phyloP scores from a whole-genome alignment of 1,140 invertebrate species.

The Atta cephalotes region DNA sequence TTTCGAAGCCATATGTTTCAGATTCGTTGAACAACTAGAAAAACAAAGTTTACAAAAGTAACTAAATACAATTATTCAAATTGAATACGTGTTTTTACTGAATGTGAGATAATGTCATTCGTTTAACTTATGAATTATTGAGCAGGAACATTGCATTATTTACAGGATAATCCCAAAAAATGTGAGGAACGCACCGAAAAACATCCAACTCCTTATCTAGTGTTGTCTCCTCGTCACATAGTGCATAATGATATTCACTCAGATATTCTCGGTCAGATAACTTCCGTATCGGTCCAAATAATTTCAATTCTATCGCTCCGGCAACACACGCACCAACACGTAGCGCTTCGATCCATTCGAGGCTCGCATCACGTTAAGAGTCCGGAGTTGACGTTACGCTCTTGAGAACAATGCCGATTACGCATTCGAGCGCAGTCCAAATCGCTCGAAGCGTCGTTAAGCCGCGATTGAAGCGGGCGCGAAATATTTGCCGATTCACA shows the following conservation, averaged over 20 bases:
- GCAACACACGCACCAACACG: constrained; percentile 56
- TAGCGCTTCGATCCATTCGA: constrained; percentile 46
- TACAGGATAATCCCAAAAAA: not conserved
- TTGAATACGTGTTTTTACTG: not conserved
- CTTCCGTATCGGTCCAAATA: constrained; percentile 15
- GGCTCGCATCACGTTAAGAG: constrained; percentile 37
- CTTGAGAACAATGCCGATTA: not conserved
- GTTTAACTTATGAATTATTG: not conserved
- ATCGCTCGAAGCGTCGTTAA: not conserved
- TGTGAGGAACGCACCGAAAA: constrained; percentile 29
- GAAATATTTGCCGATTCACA: constrained; percentile 10
- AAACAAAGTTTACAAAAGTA: not conserved
- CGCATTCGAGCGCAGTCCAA: not conserved
- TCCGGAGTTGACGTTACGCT: constrained; percentile 3
- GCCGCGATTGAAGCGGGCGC: no score
- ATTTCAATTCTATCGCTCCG: constrained; percentile 38
- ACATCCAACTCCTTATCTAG: constrained; percentile 49
- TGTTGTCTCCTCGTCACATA: constrained; percentile 23
- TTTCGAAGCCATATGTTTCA: constrained; percentile 29
- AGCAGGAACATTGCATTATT: not conserved
- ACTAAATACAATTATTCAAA: not conserved
- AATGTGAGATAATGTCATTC: not conserved
- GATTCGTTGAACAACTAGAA: constrained; percentile 9
- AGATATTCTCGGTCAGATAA: not conserved
- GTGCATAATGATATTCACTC: constrained; percentile 26